These are phyloP conservation scores for Austrolebias charrua DNA, from an alignment of 2,797 vertebrate genomes.

Conservation along the genomic window DNA sequence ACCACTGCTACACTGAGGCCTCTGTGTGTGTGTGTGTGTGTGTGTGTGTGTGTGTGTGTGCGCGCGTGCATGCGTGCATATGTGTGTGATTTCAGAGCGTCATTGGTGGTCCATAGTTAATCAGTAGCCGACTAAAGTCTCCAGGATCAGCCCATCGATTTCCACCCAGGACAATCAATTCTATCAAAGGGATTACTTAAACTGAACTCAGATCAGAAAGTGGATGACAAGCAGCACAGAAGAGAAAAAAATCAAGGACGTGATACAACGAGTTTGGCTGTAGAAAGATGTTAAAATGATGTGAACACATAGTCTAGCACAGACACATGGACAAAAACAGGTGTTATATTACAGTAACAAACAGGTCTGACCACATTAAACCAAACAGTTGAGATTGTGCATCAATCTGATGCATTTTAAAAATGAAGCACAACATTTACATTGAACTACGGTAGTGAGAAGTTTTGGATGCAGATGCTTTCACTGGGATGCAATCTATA, in stretches of 20 bases:
- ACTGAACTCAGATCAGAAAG: conserved; percentile 61
- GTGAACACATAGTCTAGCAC: background rate
- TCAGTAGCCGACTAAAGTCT: conserved; percentile 71
- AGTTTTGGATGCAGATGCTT: background rate
- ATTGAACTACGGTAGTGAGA: background rate
- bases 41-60: too few species aligned
- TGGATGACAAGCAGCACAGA: conserved; percentile 27
- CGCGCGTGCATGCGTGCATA: conserved; percentile 7
- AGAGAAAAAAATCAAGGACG: conserved; percentile 25
- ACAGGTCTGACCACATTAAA: background rate
- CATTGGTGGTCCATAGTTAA: conserved; percentile 65
- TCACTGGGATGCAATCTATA: background rate
- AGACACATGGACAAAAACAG: background rate
- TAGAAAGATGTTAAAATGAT: conserved; percentile 2
- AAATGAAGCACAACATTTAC: background rate
- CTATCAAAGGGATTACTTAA: conserved; percentile 69
- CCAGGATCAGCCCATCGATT: conserved; percentile 67
- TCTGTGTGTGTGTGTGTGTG: background rate
- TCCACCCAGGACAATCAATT: conserved; percentile 72
- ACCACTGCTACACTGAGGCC: conserved; percentile 11
- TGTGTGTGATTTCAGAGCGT: conserved; percentile 31
- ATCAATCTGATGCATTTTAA: background rate
- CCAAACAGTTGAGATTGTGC: background rate
- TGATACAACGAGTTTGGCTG: background rate
- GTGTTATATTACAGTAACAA: conserved; percentile 3